phyloP scores from a whole-genome alignment of 2,113 vertebrate genomes.

The Galemys pyrenaicus region DNA sequence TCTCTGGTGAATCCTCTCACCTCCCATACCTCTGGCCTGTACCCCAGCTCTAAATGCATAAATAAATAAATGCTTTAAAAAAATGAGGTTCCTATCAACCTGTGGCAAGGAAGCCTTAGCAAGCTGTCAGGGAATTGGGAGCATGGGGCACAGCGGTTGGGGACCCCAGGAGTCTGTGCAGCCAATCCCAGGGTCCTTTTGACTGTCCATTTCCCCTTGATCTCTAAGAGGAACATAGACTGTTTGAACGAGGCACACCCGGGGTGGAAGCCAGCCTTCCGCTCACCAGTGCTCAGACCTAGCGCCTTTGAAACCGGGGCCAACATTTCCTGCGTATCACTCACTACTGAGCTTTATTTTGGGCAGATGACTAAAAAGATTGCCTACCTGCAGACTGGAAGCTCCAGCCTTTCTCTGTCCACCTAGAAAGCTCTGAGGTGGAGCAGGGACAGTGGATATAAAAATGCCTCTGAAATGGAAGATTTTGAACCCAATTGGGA shows the following conservation, averaged over 20 bases:
- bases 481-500: neutral
- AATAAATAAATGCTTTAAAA: too few relatives aligned
- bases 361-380: neutral
- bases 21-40: too few relatives aligned
- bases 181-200: neutral
- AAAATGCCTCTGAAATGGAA: neutral
- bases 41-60: too few relatives aligned
- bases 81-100: neutral
- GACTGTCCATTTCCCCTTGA: neutral
- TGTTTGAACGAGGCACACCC: neutral
- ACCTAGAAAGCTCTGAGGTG: neutral
- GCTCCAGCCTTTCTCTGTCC: fast-evolving
- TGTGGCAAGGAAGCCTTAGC: neutral
- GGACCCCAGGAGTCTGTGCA: neutral
- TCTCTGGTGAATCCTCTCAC: too few relatives aligned
- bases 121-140: neutral
- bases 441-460: neutral
- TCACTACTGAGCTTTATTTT: neutral
- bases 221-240: neutral
- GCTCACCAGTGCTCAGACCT: fast-evolving
- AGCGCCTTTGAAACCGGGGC: neutral
- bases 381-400: neutral
- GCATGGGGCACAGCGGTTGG: neutral
- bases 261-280: neutral
- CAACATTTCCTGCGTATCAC: neutral